Percentiles rank a stretch among this genome's conserved stretches.
Conservation (phyloP, 2,888 invertebrate species). For the Campoletis raptor region DNA sequence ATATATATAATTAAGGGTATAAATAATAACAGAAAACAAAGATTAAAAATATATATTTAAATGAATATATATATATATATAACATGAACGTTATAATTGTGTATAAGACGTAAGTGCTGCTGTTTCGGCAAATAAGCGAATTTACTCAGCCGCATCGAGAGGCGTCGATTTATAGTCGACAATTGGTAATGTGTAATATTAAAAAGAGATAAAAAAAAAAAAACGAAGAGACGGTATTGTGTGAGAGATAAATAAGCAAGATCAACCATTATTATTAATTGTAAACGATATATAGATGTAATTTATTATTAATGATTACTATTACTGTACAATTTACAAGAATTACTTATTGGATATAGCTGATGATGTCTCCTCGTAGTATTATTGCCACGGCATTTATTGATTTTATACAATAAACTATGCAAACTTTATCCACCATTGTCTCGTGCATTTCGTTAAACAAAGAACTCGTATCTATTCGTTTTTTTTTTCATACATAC, state of each 20-base stretch:
- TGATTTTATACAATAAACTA: slow-evolving; percentile 76
- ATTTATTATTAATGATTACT: slow-evolving; percentile 62
- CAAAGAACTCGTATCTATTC: neutral
- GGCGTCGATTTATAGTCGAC: slow-evolving; percentile 36
- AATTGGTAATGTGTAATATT: slow-evolving; percentile 67
- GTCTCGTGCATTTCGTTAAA: neutral
- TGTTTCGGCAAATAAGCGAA: slow-evolving; percentile 52
- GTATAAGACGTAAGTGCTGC: slow-evolving; percentile 64
- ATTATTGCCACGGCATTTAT: slow-evolving; percentile 74
- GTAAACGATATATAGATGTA: slow-evolving; percentile 54
- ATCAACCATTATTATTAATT: slow-evolving; percentile 62
- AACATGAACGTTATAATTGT: slow-evolving; percentile 71
- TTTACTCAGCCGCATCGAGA: slow-evolving; percentile 26
- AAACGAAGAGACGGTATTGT: slow-evolving; percentile 1
- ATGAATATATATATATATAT: slow-evolving; percentile 61
- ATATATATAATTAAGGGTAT: slow-evolving; percentile 53
- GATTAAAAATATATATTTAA: slow-evolving; percentile 17
- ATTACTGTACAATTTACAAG: slow-evolving; percentile 72
- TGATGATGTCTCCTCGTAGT: slow-evolving; percentile 73
- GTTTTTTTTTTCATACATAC: too few species aligned
- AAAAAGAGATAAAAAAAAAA: slow-evolving; percentile 20
- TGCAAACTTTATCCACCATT: slow-evolving; percentile 67
- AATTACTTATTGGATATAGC: slow-evolving; percentile 69
- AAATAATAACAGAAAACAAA: slow-evolving; percentile 48
- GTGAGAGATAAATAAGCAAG: slow-evolving; percentile 28